Percentiles rank a stretch among this genome's conserved stretches.
These are phyloP conservation scores for Callimorpha dominula DNA, from an alignment of 2,888 invertebrate genomes.

Conservation along the genomic window DNA sequence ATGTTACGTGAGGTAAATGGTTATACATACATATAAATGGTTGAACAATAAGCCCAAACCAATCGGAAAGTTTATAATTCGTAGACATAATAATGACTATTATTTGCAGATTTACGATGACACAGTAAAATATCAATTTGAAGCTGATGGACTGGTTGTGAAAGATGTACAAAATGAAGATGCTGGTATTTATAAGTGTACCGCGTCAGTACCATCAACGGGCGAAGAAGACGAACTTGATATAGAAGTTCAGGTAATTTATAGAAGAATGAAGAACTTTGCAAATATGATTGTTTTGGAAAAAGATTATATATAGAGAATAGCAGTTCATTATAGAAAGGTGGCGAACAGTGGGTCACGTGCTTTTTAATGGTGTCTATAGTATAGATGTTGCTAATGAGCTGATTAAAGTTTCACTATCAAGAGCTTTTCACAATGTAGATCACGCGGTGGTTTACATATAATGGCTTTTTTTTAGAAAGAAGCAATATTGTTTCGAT, in stretches of 20 bases:
- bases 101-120: slow-evolving; percentile 39
- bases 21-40: no score
- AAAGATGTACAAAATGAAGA: slow-evolving; percentile 54
- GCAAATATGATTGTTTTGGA: no score
- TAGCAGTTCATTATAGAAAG: no score
- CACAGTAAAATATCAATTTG: slow-evolving; percentile 64
- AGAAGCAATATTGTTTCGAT: no score
- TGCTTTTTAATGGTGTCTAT: background rate
- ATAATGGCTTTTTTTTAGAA: no score
- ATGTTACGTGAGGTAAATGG: no score
- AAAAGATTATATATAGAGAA: no score
- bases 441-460: no score
- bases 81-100: background rate
- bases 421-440: no score
- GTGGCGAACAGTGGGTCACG: no score
- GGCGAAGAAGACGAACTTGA: slow-evolving; percentile 55
- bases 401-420: background rate
- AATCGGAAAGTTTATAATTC: background rate
- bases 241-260: slow-evolving; percentile 52
- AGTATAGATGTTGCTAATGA: background rate
- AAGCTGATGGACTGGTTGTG: slow-evolving; percentile 59
- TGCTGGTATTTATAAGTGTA: slow-evolving; percentile 58
- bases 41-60: no score
- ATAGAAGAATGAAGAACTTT: background rate
- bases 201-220: slow-evolving; percentile 49